Evolutionary conservation across 2,888 invertebrate genomes (phyloP).

Genomic region (Drosophila bunnanda): DNA sequence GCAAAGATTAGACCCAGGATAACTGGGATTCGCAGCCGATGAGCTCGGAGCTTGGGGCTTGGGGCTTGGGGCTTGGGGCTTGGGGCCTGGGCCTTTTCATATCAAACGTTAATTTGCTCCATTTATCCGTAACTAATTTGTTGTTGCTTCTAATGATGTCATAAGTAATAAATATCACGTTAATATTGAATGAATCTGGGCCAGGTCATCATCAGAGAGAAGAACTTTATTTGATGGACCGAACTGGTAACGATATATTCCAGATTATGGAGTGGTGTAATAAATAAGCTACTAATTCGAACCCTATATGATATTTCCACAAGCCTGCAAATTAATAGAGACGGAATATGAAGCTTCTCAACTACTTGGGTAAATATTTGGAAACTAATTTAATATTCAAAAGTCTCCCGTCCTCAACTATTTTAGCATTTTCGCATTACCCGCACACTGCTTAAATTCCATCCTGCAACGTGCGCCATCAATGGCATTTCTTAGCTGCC

Average conservation of each 20-base stretch:
- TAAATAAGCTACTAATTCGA: background rate
- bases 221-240: background rate
- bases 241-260: background rate
- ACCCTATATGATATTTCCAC: too few relatives aligned
- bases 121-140: conserved; percentile 31
- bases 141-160: conserved; percentile 18
- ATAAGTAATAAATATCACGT: conserved; percentile 21
- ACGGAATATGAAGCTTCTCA: background rate
- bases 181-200: conserved; percentile 1
- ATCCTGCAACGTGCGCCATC: background rate
- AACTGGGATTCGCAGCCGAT: background rate
- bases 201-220: background rate
- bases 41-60: background rate
- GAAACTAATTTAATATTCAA: conserved; percentile 5
- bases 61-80: background rate
- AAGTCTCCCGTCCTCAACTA: conserved; percentile 1
- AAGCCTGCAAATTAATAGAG: too few relatives aligned
- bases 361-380: background rate
- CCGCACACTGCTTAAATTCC: conserved; percentile 7
- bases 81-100: conserved; percentile 1
- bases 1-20: conserved; percentile 1
- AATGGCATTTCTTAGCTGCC: conserved; percentile 9
- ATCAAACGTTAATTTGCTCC: conserved; percentile 28
- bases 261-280: background rate
- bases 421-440: conserved; percentile 3